Evolutionary conservation across 2,113 vertebrate genomes (phyloP), one percentile per base, ranked within the genome.

Genomic region (Sterrhoptilus dennistouni): DNA sequence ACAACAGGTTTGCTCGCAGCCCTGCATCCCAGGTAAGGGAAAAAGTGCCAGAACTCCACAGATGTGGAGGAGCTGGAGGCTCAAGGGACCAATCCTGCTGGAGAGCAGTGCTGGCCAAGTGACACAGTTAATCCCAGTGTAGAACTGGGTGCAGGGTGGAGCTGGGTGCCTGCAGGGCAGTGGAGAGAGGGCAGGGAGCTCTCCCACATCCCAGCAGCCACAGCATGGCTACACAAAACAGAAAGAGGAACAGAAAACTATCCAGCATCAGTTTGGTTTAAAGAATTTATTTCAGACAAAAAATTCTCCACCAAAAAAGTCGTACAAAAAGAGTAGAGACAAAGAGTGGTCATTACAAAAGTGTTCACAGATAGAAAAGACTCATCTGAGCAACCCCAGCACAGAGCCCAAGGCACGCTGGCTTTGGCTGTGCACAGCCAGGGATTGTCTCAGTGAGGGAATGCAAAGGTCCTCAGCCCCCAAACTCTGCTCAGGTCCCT

Each of bases 361-460:
- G 83, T 74, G 79, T 66, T 92, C 83, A 87, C 82, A 77, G 68
- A 49, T 85, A 91, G 69, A 93, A 90, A 42, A 49, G 52, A 84
- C 38, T 92, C 80, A 69, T 27, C 90, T 93, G 93, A 95, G 92
- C 90, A 89, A 97, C 18, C 89, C 29, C 54, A 22, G 94, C 45
- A 1, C 9, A 1, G 72, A 50, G 72, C 75, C 47, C 11, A 52
- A 75, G 92, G 89, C 86, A 40, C 75, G 0, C 72, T 50, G 78
- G 93, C 82, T 66, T 49, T 6, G 56, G 83, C 2, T 76, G 72
- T 22, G n/a, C 19, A 2, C 0, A 0, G 88, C 64, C 80, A 70
- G 45, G 88, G 85, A 85, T 82, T 88, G 88, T 36, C 92, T 89
- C 96, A 90, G 77, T 5, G 83, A 94, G 84, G 95, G 95, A 96